Evolutionary conservation across 1,140 invertebrate species (phyloP), one percentile per base, ranked within the genome.

Genomic region (Megalopta genalis): DNA sequence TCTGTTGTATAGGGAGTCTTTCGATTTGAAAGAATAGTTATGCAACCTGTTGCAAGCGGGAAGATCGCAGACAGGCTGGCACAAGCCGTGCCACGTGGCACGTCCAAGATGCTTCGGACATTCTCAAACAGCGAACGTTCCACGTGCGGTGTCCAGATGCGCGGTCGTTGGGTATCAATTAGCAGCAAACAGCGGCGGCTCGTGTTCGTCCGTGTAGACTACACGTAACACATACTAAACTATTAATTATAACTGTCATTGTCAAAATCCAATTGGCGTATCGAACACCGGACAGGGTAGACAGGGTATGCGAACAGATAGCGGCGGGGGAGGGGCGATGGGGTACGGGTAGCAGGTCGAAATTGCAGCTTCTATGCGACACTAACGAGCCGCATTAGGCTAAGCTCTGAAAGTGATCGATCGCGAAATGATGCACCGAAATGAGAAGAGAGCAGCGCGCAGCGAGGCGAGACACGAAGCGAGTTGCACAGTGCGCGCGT

Each of bases 301-400:
- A 46, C 49, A 5, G 49, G 49, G 16, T 46, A 6, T 46, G 16
- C 46, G 39, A 42, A 6, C 10, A 12, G 42, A n/a, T n/a, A n/a
- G n/a, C n/a, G n/a, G n/a, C n/a, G 9, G 9, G 42, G 10, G 42
- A 14, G 42, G 74, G 10, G 42, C 65, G 57, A 42, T 32, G 60
- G 23, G 39, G 39, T 9, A 18, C 76, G 2, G 54, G 12, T n/a
- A 52, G 63, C 14, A 16, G 67, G 32, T 49, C 76, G 63, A 37
- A 79, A 73, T 79, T 79, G 77, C 70, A 74, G 71, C 66, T 74
- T 79, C 77, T 73, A 74, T 67, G 77, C 77, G 76, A 68, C 77
- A 83, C 82, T 83, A 84, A 84, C 81, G 82, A 71, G 46, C 62
- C 68, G 60, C 57, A 68, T 83, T 83, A 83, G 70, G 75, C 65